A percentile compares a stretch with the other conserved stretches of the same genome.
These are phyloP conservation scores for Mastomys natalensis DNA, from an alignment of 2,113 vertebrate species.

Conservation along the genomic window DNA sequence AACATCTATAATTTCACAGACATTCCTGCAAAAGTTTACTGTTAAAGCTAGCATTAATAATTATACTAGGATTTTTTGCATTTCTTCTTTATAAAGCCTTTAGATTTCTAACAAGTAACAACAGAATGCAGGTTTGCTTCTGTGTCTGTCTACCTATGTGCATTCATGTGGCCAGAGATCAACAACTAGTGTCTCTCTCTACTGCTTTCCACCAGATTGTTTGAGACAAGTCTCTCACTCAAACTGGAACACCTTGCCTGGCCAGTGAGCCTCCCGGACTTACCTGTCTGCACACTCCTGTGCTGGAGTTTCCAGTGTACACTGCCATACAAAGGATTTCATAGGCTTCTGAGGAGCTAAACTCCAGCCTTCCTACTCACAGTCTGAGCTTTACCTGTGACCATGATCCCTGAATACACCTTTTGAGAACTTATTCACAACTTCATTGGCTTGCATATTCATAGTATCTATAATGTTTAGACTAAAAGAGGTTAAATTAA, in stretches of 20 bases:
- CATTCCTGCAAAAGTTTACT: not conserved
- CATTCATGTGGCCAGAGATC: too few relatives aligned
- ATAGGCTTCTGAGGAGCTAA: not conserved
- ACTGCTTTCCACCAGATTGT: not conserved
- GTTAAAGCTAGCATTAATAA: conserved; percentile 14
- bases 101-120: not conserved
- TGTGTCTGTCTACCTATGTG: not conserved
- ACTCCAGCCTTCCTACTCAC: not conserved
- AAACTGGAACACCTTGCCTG: not conserved
- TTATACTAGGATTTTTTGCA: not conserved
- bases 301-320: not conserved
- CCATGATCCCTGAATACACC: not conserved
- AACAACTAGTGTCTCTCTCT: not conserved
- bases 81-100: conserved; percentile 13
- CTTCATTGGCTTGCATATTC: not conserved
- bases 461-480: not conserved
- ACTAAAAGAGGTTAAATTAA: not conserved
- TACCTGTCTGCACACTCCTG: not conserved
- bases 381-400: not conserved
- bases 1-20: not conserved
- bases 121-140: not conserved
- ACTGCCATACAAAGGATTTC: not conserved
- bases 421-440: conserved; percentile 23
- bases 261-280: not conserved
- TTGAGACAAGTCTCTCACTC: not conserved